phyloP scores from a whole-genome alignment of 2,888 invertebrate species.

The Cremastinae sp. region DNA sequence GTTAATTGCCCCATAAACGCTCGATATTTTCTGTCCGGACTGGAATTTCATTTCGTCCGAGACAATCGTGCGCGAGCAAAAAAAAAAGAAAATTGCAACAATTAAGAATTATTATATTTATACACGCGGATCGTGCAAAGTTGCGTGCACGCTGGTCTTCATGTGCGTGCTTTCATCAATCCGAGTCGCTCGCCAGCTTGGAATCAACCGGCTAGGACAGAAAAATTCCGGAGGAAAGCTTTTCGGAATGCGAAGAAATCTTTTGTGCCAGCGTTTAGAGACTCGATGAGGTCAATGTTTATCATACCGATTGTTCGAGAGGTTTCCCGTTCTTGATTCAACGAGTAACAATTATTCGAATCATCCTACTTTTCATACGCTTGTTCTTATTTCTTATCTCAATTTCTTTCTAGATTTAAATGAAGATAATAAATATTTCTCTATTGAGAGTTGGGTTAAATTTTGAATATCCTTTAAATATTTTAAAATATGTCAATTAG shows the following conservation, averaged over 20 bases:
- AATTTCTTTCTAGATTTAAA: too few species aligned
- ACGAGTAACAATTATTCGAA: too few species aligned
- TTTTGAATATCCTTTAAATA: too few species aligned
- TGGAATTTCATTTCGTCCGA: constrained; percentile 30
- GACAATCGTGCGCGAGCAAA: constrained; percentile 34
- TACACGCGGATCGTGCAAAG: constrained; percentile 12
- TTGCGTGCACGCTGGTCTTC: constrained; percentile 58
- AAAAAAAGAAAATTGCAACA: constrained; percentile 32
- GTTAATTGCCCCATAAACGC: constrained; percentile 16
- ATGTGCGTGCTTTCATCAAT: constrained; percentile 61
- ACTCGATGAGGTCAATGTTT: constrained; percentile 31
- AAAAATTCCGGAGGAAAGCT: constrained; percentile 8
- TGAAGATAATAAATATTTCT: too few species aligned
- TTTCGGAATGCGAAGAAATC: constrained; percentile 59
- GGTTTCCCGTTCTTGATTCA: too few species aligned
- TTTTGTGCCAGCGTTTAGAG: constrained; percentile 56
- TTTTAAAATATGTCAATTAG: too few species aligned
- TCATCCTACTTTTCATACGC: too few species aligned
- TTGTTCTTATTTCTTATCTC: too few species aligned
- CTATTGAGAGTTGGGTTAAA: too few species aligned
- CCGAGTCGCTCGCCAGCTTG: constrained; percentile 35
- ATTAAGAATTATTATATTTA: not conserved
- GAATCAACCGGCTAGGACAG: constrained; percentile 51
- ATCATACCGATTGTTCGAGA: too few species aligned
- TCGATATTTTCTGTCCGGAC: constrained; percentile 12